phyloP scores from a whole-genome alignment of 2,888 invertebrate species.

The Leucophenga montana region DNA sequence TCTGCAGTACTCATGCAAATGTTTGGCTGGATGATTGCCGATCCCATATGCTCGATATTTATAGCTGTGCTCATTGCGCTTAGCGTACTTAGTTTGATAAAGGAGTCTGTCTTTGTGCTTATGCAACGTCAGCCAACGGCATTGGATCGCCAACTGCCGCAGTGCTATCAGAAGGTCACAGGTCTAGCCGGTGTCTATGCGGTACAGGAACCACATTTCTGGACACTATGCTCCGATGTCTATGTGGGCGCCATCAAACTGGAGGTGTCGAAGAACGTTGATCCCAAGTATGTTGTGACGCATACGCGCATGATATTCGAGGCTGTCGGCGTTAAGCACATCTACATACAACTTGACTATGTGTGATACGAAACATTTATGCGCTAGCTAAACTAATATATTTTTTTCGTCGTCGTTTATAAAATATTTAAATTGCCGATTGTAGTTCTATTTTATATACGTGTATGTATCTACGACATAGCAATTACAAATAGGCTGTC shows the following conservation, averaged over 20 bases:
- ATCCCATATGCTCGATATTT: conserved; percentile 98
- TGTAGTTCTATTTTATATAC: conserved; percentile 29
- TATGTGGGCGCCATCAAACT: conserved; percentile 94
- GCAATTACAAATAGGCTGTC: background rate
- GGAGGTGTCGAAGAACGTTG: conserved; percentile 94
- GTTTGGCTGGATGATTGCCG: conserved; percentile 99
- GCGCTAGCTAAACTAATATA: conserved; percentile 21
- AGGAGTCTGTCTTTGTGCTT: conserved; percentile 90
- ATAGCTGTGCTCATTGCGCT: conserved; percentile 91
- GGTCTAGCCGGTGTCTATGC: conserved; percentile 95
- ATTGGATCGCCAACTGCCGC: conserved; percentile 87
- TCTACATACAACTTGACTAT: conserved; percentile 95
- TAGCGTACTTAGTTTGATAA: conserved; percentile 88
- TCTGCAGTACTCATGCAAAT: conserved; percentile 93
- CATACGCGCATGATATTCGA: conserved; percentile 96
- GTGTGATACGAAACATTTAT: conserved; percentile 73
- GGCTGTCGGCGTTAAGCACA: conserved; percentile 90
- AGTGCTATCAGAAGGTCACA: conserved; percentile 91
- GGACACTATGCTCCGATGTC: conserved; percentile 96
- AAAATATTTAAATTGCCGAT: conserved; percentile 21
- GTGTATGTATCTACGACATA: background rate
- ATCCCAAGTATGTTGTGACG: conserved; percentile 92
- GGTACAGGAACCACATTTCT: conserved; percentile 97
- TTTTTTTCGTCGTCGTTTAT: conserved; percentile 16
- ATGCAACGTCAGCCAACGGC: conserved; percentile 94